A percentile compares a stretch with the other conserved stretches of the same genome.
Conservation (phyloP, 2,113 vertebrate genomes). For the Nansenia antarctica region DNA sequence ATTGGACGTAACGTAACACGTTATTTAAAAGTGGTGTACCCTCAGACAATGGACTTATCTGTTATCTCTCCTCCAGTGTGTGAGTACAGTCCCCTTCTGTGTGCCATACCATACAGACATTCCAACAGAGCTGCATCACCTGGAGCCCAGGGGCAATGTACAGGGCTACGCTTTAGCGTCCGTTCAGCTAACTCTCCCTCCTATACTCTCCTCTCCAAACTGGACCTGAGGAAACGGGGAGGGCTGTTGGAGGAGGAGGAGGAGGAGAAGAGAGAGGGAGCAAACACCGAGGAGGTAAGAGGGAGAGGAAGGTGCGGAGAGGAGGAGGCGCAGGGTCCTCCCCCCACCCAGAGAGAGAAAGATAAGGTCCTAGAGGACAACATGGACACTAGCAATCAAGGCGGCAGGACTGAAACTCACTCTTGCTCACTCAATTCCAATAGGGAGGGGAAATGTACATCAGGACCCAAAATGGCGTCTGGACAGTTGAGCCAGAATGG, state of each 20-base stretch:
- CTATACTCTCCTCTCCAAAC: constrained; percentile 38
- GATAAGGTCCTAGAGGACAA: constrained; percentile 10
- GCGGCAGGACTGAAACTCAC: constrained; percentile 1
- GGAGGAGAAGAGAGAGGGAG: too few relatives aligned
- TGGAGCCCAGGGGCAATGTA: too few relatives aligned
- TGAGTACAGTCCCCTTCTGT: constrained; percentile 30
- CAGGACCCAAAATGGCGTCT: constrained; percentile 5
- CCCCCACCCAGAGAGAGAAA: constrained; percentile 11
- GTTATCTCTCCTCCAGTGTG: constrained; percentile 37
- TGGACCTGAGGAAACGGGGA: constrained; percentile 26
- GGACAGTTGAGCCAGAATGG: constrained; percentile 29
- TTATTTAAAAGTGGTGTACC: too few relatives aligned
- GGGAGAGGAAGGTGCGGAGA: too few relatives aligned
- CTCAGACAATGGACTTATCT: constrained; percentile 62
- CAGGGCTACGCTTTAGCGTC: constrained; percentile 55
- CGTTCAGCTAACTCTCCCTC: constrained; percentile 64
- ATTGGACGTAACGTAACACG: too few relatives aligned
- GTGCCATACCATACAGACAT: too few relatives aligned
- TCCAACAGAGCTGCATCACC: too few relatives aligned
- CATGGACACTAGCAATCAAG: too few relatives aligned
- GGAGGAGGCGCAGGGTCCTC: not conserved
- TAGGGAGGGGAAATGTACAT: constrained; percentile 20
- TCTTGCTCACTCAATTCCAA: constrained; percentile 13
- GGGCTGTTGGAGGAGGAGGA: too few relatives aligned
- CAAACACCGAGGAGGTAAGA: too few relatives aligned